Evolutionary conservation across 1,140 invertebrate genomes (phyloP), one percentile per base, ranked within the genome.

Genomic region (Bombyx mandarina): DNA sequence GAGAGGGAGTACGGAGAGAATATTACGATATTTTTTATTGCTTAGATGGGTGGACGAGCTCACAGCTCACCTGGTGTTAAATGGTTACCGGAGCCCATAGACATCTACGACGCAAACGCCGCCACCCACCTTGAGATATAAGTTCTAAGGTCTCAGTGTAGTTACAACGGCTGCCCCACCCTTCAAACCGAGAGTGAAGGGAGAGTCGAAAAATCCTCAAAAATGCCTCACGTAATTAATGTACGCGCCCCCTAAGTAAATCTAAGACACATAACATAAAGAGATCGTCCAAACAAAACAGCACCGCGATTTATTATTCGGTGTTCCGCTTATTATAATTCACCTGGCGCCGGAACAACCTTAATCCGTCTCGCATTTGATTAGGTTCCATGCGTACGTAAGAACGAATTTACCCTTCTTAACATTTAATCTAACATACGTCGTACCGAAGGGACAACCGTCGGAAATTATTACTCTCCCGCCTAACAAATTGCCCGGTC

Each of bases 401-500:
- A 42, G 45, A 49, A 35, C 9, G 54, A 35, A 56, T 48, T 10
- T 56, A 56, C 45, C 61, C 61, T 56, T 63, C 61, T 63, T 63
- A 63, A 56, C 63, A 56, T 65, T 50, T 66, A 62, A 65, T 68
- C 68, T 65, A 45, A 51, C 65, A 63, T 60, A 65, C 67, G 65
- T 60, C 63, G 61, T 53, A 52, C 22, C 62, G 54, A 66, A 65
- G 62, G 63, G 62, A 70, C 65, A 66, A 61, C 61, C 60, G 66
- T 60, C 65, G 69, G 68, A 74, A 77, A 73, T 75, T 80, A 80
- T 78, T 77, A 75, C 71, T 71, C 65, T 67, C 64, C 68, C 66
- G 70, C 66, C 67, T 73, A 68, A 77, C 78, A 82, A 79, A 82
- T 82, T 77, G 75, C 66, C 70, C 68, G 62, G 66, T 56, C 62